Evolutionary conservation across 2,888 invertebrate genomes (phyloP).

Genomic region (Neoscelio sp.): DNA sequence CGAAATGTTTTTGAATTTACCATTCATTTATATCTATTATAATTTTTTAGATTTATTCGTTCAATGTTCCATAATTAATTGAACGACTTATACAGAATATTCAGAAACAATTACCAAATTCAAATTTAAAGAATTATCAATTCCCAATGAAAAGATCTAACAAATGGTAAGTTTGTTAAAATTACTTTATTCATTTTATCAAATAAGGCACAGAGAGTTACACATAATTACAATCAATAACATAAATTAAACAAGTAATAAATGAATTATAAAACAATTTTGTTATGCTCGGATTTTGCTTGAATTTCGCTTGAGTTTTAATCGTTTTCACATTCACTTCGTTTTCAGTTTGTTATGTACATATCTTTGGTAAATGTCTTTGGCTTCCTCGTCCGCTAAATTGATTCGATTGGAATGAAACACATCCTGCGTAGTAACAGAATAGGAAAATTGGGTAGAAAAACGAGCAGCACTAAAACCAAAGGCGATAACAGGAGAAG

Average conservation of each 20-base stretch:
- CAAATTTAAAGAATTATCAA: background rate
- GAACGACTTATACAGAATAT: too few relatives aligned
- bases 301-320: background rate
- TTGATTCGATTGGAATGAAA: constrained; percentile 88
- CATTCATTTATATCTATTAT: too few relatives aligned
- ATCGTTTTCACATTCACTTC: background rate
- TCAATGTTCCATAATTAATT: too few relatives aligned
- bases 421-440: constrained; percentile 87
- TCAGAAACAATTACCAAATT: too few relatives aligned
- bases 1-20: too few relatives aligned
- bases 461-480: constrained; percentile 87
- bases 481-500: constrained; percentile 88
- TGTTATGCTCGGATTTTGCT: too few relatives aligned
- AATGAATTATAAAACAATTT: too few relatives aligned
- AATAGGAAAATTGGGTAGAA: constrained; percentile 89
- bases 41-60: too few relatives aligned
- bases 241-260: too few relatives aligned
- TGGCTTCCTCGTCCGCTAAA: constrained; percentile 61
- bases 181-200: constrained; percentile 6
- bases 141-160: too few relatives aligned
- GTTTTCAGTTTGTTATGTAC: constrained; percentile 11
- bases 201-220: constrained; percentile 13
- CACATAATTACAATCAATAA: too few relatives aligned
- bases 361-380: constrained; percentile 63
- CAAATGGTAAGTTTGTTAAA: too few relatives aligned